phyloP scores from a whole-genome alignment of 2,888 invertebrate genomes.

The Aquatica leii region DNA sequence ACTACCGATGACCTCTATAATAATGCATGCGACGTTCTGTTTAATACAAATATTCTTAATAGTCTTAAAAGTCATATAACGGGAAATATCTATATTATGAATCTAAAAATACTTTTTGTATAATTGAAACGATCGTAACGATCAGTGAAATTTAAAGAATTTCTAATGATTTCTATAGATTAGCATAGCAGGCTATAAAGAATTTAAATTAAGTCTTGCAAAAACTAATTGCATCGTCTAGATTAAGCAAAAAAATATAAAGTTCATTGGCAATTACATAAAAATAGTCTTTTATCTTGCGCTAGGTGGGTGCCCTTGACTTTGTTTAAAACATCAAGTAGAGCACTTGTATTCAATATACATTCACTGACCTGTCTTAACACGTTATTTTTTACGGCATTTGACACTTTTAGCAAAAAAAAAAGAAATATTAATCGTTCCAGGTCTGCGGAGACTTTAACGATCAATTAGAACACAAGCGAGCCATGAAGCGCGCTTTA shows the following conservation, averaged over 20 bases:
- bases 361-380: conserved; percentile 26
- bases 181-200: no score
- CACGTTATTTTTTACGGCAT: not conserved
- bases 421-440: not conserved
- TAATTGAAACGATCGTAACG: not conserved
- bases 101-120: not conserved
- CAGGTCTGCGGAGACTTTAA: not conserved
- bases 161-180: no score
- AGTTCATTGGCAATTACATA: conserved; percentile 6
- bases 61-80: not conserved
- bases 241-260: not conserved
- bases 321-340: conserved; percentile 25
- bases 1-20: conserved; percentile 2
- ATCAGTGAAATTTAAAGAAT: no score
- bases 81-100: not conserved
- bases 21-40: not conserved
- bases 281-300: conserved; percentile 9
- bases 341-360: conserved; percentile 28
- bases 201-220: no score
- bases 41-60: not conserved
- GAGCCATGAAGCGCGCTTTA: not conserved
- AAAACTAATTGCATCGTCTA: no score
- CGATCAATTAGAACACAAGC: conserved; percentile 1
- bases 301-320: conserved; percentile 25
- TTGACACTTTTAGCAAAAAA: not conserved